phyloP scores from a whole-genome alignment of 2,113 vertebrate species.

The Nothoprocta perdicaria region DNA sequence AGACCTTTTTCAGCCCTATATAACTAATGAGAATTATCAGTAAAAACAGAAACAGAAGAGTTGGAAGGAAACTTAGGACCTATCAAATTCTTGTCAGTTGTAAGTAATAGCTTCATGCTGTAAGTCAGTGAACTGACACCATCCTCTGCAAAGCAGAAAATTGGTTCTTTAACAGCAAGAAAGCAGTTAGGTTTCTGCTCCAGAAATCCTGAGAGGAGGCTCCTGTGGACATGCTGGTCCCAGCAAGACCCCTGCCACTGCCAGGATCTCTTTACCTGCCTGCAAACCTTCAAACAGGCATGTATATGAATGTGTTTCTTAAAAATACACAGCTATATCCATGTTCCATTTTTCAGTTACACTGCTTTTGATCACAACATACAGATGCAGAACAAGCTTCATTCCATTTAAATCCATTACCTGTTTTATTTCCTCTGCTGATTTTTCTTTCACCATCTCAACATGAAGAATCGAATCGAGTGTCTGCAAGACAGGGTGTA shows the following conservation, averaged over 20 bases:
- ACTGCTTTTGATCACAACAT: neutral
- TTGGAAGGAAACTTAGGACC: neutral
- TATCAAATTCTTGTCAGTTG: neutral
- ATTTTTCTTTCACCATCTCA: conserved; percentile 89
- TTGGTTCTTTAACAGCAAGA: neutral
- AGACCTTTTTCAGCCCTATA: neutral
- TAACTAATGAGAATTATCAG: neutral
- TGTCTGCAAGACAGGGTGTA: conserved; percentile 77
- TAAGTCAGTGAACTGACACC: neutral
- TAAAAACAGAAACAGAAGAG: neutral
- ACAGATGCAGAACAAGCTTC: neutral
- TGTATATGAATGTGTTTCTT: neutral
- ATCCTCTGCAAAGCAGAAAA: neutral
- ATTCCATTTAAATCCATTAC: conserved; percentile 73
- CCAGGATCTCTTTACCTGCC: neutral
- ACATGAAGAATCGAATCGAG: conserved; percentile 91
- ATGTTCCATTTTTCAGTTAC: neutral
- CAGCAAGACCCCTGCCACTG: neutral
- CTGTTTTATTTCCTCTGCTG: conserved; percentile 88
- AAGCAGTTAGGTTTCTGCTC: neutral
- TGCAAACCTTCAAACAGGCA: neutral
- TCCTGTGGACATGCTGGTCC: neutral
- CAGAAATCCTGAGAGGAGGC: neutral
- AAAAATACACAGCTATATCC: neutral
- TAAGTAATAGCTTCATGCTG: neutral